These are phyloP conservation scores for Aix galericulata DNA, from an alignment of 2,113 vertebrate species.

Conservation along the genomic window DNA sequence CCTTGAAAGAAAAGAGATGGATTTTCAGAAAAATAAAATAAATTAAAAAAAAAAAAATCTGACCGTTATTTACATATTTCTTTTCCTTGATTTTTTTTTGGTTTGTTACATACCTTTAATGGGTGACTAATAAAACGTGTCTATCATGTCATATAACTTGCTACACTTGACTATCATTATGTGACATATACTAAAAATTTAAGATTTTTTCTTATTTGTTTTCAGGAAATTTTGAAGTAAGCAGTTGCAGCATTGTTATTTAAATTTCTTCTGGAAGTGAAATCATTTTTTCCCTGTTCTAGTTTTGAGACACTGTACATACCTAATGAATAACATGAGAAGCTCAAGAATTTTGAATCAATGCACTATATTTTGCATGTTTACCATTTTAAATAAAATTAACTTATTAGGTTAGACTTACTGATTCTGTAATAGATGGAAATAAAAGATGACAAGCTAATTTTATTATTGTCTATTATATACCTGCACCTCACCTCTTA, in stretches of 20 bases:
- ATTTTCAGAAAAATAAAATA: not conserved
- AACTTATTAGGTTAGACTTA: not conserved
- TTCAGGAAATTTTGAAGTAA: not conserved
- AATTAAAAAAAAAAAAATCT: not conserved
- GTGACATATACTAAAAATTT: not conserved
- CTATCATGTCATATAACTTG: not conserved
- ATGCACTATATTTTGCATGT: not conserved
- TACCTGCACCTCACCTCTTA: not conserved
- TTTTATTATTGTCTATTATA: not conserved
- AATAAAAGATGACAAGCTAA: not conserved
- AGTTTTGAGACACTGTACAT: not conserved
- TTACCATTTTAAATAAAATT: not conserved
- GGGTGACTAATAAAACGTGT: not conserved
- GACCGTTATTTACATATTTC: not conserved
- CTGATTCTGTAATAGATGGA: not conserved
- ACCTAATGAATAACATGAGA: not conserved
- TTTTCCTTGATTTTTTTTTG: not conserved
- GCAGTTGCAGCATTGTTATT: not conserved
- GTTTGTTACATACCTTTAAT: not conserved
- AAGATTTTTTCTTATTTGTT: accelerated
- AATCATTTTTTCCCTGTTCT: not conserved
- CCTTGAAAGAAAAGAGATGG: not conserved
- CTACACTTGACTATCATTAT: accelerated
- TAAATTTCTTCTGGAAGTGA: not conserved
- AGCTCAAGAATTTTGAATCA: not conserved